Percentiles rank a stretch among this genome's conserved stretches.
Conservation (phyloP, 2,113 vertebrate genomes). For the Hemiscyllium ocellatum region DNA sequence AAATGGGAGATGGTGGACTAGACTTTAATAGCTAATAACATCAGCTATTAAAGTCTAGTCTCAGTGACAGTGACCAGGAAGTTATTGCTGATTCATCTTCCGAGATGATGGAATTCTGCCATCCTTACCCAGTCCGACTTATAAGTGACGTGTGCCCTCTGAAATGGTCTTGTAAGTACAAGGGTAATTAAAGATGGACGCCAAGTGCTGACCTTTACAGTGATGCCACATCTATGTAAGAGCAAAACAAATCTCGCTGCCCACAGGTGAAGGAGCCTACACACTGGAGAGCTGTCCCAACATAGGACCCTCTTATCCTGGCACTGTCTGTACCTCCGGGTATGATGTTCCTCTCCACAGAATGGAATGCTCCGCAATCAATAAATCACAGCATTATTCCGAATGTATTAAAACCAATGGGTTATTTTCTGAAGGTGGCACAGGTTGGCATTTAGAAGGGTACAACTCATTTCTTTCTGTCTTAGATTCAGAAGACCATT, state of each 20-base stretch:
- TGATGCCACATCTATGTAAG: too few relatives aligned
- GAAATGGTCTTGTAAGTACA: too few relatives aligned
- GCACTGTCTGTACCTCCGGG: neutral
- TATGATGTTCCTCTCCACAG: neutral
- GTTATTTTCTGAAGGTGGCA: neutral
- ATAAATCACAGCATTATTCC: neutral
- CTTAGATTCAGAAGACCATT: neutral
- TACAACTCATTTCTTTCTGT: neutral
- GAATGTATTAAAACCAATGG: neutral
- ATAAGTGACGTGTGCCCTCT: too few relatives aligned
- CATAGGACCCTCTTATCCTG: neutral
- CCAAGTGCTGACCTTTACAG: too few relatives aligned
- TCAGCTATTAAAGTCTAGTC: too few relatives aligned
- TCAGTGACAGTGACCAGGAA: too few relatives aligned
- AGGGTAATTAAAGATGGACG: too few relatives aligned
- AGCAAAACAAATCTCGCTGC: neutral
- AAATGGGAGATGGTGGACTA: too few relatives aligned
- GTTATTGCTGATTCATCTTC: too few relatives aligned
- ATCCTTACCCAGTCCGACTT: too few relatives aligned
- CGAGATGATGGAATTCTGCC: too few relatives aligned
- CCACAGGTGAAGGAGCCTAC: neutral
- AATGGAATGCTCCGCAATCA: neutral
- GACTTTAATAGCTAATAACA: too few relatives aligned
- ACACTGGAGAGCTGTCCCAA: neutral
- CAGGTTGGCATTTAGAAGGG: neutral